Conservation (phyloP, 2,797 vertebrate genomes). For the Lagocephalus sceleratus region DNA sequence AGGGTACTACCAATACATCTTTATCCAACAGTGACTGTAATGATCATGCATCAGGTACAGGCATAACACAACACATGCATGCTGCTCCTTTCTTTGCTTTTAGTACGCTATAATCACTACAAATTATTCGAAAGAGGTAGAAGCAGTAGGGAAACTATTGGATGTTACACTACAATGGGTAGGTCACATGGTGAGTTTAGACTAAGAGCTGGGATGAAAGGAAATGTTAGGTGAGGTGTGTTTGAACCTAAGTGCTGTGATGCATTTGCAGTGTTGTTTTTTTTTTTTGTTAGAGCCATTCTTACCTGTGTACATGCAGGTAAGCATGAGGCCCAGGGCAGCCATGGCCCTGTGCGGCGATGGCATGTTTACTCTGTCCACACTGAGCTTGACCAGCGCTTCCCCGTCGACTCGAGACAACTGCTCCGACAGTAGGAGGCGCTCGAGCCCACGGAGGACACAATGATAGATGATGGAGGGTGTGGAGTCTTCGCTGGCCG, state of each 20-base stretch:
- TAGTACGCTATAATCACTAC: background rate
- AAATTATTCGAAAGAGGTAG: background rate
- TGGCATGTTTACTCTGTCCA: slow-evolving; percentile 94
- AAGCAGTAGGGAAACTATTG: background rate
- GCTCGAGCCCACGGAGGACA: slow-evolving; percentile 91
- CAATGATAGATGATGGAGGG: slow-evolving; percentile 95
- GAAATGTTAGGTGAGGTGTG: too few relatives aligned
- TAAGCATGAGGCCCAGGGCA: slow-evolving; percentile 96
- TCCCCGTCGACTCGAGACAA: slow-evolving; percentile 91
- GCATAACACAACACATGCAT: slow-evolving; percentile 67
- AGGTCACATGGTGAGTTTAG: background rate
- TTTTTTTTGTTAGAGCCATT: background rate
- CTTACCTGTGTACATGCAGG: slow-evolving; percentile 99
- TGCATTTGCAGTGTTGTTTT: background rate
- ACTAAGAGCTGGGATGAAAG: too few relatives aligned
- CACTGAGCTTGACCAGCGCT: slow-evolving; percentile 92
- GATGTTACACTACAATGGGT: background rate
- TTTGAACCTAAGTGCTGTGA: background rate
- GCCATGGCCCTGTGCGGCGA: slow-evolving; percentile 97
- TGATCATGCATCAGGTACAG: slow-evolving; percentile 18
- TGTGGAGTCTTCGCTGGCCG: slow-evolving; percentile 91
- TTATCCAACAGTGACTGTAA: background rate
- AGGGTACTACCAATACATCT: too few relatives aligned
- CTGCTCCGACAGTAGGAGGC: slow-evolving; percentile 94
- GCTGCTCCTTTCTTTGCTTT: background rate